Base-by-base conservation (phyloP, 2,797 vertebrate species). In the Cephalopachus bancanus region DNA sequence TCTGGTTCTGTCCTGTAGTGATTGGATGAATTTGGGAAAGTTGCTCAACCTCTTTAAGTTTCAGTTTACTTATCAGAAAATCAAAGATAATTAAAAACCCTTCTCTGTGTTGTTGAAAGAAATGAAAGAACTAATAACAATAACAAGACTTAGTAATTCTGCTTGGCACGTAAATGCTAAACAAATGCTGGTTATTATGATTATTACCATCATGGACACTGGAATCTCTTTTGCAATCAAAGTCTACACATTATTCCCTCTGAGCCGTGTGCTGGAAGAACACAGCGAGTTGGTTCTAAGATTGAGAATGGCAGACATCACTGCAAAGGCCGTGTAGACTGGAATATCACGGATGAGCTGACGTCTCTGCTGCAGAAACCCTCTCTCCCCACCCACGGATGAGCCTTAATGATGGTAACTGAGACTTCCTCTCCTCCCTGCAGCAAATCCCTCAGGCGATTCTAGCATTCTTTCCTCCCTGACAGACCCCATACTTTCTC, bases 31-130 rank as follows among this genome's bases (percentile, higher is more conserved):
- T 28, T 88, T 86, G 76, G 49, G n/a, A 74, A 93, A 20, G 14
- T 75, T 57, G 20, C 51, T 57, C 53, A 22, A 76, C 26, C 49
- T 62, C 51, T 91, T 69, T 74, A 62, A 57, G 16, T 33, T 30
- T 88, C n/a, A 3, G 7, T 89, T 65, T 83, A 44, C 71, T 94
- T 75, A 71, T 57, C n/a, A 79, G 57, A 90, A 97, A 85, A 67
- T n/a, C 53, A 83, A 80, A 67, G 33, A n/a, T 64, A 26, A 86
- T 85, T 89, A 91, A 71, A 78, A 67, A 33, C 10, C 8, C 53
- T 69, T 75, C 53, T 89, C 24, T 71, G n/a, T 14, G 67, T 44
- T 81, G 49, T 86, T 67, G 33, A 91, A 76, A 74, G 28, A 88
- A 83, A 12, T 51, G 22, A 83, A 57, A 65, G 37, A 71, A 28